These are phyloP conservation scores for Stenopsyche tienmushanensis DNA, from an alignment of 1,140 invertebrate species.

Conservation along the genomic window DNA sequence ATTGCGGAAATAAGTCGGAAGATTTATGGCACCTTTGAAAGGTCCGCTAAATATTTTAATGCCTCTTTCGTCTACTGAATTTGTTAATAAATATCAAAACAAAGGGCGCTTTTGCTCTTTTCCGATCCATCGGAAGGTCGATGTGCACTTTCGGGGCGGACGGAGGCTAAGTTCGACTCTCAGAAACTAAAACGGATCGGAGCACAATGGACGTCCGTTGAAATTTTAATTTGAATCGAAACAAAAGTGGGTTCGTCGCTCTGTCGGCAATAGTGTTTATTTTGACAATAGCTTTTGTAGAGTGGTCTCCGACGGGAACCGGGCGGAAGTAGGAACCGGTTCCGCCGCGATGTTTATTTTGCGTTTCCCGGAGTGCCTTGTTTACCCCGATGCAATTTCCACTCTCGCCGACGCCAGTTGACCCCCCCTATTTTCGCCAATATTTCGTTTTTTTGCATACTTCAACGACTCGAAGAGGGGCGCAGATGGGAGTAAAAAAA, in stretches of 20 bases:
- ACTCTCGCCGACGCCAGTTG: constrained; percentile 2
- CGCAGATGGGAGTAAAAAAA: neutral
- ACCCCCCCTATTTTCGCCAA: neutral
- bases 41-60: no score
- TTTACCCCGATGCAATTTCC: constrained; percentile 37
- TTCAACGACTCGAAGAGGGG: neutral
- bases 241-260: constrained; percentile 10
- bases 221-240: constrained; percentile 25
- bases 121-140: no score
- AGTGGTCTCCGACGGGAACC: neutral
- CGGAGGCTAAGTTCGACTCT: no score
- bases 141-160: no score
- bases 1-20: no score
- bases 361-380: constrained; percentile 28
- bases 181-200: no score
- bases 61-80: no score
- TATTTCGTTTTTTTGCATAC: constrained; percentile 25
- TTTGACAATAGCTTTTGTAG: constrained; percentile 36
- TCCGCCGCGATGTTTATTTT: constrained; percentile 33
- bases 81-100: no score
- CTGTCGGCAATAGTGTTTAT: constrained; percentile 34
- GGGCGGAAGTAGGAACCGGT: constrained; percentile 7
- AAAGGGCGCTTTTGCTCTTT: no score
- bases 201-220: constrained; percentile 12
- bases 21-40: no score